Evolutionary conservation across 2,797 vertebrate species (phyloP), one percentile per base, ranked within the genome.

Genomic region (Smutsia gigantea): DNA sequence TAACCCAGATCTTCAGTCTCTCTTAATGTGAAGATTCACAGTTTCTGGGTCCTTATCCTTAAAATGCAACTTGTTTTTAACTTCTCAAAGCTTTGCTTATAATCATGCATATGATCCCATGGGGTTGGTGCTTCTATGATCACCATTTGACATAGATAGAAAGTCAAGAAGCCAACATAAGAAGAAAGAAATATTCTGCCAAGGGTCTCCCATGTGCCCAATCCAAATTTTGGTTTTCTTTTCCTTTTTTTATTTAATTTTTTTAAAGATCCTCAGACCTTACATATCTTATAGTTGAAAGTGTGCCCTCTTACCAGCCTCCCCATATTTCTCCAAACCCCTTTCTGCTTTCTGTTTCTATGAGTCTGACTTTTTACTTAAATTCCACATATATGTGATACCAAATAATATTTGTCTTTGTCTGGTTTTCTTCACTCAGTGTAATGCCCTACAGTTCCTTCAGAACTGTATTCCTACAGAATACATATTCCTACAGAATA

Each of bases 41-140:
- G 12, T 53, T 86, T 53, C 46, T 66, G 31, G 27, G 7, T 61
- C 2, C 39, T 77, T 89, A 18, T 9, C 8, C n/a, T 77, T 86
- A 85, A 85, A 72, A 57, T 7, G 11, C 8, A 69, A 29, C 2
- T 39, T 92, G 61, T 74, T 90, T 92, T 95, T 39, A 83, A 55
- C 10, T 69, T 42, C 49, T 5, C 17, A 27, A 49, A 69, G 7
- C 21, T 25, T 42, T 27, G 23, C 7, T 89, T 71, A 25, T 5
- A 1, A 37, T 63, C 37, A 34, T 29, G 39, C 34, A 19, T 15
- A 34, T 8, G 49, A 34, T n/a, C 5, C 3, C 29, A 5, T 0
- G 4, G 7, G 0, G 8, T 29, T 21, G 10, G 5, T 31, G 25
- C 17, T 34, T 78, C 68, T 53, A 6, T 31, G 11, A n/a, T 72